These are phyloP conservation scores for Drosophila mercatorum DNA, from an alignment of 2,888 invertebrate species.

Conservation along the genomic window DNA sequence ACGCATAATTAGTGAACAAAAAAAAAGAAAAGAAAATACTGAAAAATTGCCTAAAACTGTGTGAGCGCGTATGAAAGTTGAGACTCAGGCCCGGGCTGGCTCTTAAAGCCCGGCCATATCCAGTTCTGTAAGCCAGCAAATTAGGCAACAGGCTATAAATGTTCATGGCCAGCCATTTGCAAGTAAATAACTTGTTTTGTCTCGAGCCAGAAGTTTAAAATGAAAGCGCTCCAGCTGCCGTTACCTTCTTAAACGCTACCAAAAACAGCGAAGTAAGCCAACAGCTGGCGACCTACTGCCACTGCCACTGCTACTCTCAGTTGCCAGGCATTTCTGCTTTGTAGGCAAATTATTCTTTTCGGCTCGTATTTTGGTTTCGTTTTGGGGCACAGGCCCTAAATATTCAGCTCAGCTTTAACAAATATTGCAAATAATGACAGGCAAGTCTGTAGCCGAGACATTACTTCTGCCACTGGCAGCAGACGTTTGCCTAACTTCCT, in stretches of 20 bases:
- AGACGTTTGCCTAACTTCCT: slow-evolving; percentile 9
- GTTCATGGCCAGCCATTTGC: slow-evolving; percentile 1
- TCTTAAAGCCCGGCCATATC: slow-evolving; percentile 3
- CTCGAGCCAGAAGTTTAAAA: slow-evolving; percentile 4
- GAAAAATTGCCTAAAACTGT: slow-evolving; percentile 72
- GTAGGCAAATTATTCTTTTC: slow-evolving; percentile 55
- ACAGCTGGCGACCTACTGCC: slow-evolving; percentile 4
- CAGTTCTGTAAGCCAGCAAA: slow-evolving; percentile 1
- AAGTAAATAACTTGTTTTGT: slow-evolving; percentile 4
- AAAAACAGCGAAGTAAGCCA: neutral
- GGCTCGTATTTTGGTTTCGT: neutral
- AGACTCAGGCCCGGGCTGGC: neutral
- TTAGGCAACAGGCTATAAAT: slow-evolving; percentile 14
- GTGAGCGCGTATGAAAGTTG: slow-evolving; percentile 68
- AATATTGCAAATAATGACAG: slow-evolving; percentile 71
- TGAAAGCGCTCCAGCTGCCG: neutral
- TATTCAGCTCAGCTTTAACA: slow-evolving; percentile 58
- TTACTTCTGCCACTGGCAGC: slow-evolving; percentile 25
- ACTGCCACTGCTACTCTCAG: slow-evolving; percentile 40
- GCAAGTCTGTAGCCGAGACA: neutral
- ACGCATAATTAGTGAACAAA: slow-evolving; percentile 64
- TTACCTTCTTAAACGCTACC: slow-evolving; percentile 50
- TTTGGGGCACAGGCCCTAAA: slow-evolving; percentile 46
- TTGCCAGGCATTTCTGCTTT: slow-evolving; percentile 33
- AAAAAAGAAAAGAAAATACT: slow-evolving; percentile 32